These are phyloP conservation scores for Chrysaora quinquecirrha DNA, from an alignment of 30 jellyfish, hydroid and myxozoan genomes.

Conservation along the genomic window DNA sequence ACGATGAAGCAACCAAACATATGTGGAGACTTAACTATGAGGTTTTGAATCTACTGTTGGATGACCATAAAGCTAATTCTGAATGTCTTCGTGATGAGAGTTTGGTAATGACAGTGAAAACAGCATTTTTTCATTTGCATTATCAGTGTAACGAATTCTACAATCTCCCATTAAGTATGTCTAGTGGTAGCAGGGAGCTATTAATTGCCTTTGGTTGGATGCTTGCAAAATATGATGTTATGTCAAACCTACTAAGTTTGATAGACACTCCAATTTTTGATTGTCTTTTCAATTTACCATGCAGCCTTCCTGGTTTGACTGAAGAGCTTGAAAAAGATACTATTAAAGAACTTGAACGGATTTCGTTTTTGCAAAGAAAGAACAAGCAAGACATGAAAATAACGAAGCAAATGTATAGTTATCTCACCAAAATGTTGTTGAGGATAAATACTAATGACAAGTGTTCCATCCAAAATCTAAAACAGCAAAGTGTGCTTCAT, in stretches of 20 bases:
- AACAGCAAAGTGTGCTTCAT: constrained; percentile 1
- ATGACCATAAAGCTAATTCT: background rate
- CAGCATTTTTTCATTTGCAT: constrained; percentile 9
- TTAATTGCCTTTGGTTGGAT: constrained; percentile 77
- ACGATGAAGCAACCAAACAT: constrained; percentile 49
- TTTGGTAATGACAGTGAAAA: background rate
- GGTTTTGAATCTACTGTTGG: background rate
- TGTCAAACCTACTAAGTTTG: background rate
- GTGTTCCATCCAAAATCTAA: background rate
- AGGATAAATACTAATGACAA: background rate
- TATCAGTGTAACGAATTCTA: constrained; percentile 29
- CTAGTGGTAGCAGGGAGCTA: constrained; percentile 70
- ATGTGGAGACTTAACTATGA: constrained; percentile 44
- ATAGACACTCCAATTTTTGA: constrained; percentile 5
- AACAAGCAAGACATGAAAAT: background rate
- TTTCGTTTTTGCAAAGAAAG: background rate
- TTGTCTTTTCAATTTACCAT: background rate
- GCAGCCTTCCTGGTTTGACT: background rate
- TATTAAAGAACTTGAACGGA: background rate
- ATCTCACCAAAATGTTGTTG: background rate
- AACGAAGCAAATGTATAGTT: background rate
- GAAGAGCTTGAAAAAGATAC: background rate
- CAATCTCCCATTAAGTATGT: background rate
- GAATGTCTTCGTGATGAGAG: background rate
- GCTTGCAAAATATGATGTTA: constrained; percentile 29